A percentile compares a stretch with the other conserved stretches of the same genome.
Conservation (phyloP, 2,888 invertebrate species). For the Cephus pulcher region DNA sequence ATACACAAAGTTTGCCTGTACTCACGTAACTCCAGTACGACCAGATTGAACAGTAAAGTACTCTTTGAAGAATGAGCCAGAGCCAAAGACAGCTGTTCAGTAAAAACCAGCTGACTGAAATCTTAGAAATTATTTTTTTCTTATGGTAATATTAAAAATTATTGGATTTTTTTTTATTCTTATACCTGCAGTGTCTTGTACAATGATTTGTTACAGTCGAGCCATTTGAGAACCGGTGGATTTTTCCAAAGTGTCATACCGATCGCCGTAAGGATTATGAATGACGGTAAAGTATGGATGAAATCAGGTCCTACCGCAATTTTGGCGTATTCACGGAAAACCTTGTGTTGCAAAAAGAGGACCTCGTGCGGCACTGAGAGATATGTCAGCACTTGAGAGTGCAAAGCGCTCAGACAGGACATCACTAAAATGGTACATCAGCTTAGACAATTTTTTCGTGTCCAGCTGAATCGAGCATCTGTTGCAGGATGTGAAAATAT, state of each 20-base stretch:
- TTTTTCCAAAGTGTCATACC: conserved; percentile 47
- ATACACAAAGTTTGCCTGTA: conserved; percentile 2
- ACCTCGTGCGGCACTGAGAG: conserved; percentile 51
- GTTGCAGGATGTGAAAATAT: neutral
- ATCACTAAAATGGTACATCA: conserved; percentile 33
- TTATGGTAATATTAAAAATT: neutral
- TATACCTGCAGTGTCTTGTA: conserved; percentile 45
- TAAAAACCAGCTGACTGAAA: conserved; percentile 47
- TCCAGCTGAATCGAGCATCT: conserved; percentile 1
- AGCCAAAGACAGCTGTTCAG: conserved; percentile 51
- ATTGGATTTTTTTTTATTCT: neutral
- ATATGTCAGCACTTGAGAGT: conserved; percentile 49
- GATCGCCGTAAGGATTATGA: conserved; percentile 48
- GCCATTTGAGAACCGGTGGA: conserved; percentile 39
- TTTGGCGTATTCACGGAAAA: conserved; percentile 56
- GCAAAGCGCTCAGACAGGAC: conserved; percentile 51
- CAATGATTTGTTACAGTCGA: conserved; percentile 22
- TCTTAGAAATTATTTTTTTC: conserved; percentile 35
- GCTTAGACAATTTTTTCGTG: neutral
- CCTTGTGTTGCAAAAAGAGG: conserved; percentile 49
- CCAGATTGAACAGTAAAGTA: conserved; percentile 58
- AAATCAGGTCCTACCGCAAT: conserved; percentile 57
- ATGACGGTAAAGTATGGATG: conserved; percentile 56
- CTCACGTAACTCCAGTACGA: conserved; percentile 55
- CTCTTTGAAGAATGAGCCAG: conserved; percentile 55